Conservation (phyloP, 2,888 invertebrate species). For the Xanthia togata region DNA sequence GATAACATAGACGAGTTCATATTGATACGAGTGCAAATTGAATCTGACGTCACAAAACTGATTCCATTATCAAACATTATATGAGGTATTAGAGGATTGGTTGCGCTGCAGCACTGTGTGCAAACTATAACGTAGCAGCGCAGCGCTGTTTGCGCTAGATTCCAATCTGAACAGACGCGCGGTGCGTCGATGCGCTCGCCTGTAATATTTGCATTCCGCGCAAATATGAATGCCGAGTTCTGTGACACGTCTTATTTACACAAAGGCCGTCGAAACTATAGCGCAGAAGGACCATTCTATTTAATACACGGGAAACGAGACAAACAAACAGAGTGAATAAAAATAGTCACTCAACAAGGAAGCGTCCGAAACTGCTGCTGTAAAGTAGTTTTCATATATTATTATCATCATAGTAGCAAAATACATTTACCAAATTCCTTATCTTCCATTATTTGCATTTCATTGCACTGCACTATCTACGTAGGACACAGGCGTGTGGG, state of each 20-base stretch:
- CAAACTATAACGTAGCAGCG: not conserved
- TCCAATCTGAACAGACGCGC: slow-evolving; percentile 21
- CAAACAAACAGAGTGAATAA: not conserved
- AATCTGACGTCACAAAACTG: slow-evolving; percentile 41
- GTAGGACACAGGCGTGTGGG: not conserved
- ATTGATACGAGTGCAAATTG: slow-evolving; percentile 23
- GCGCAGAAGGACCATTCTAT: slow-evolving; percentile 33
- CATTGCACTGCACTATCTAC: too few species aligned
- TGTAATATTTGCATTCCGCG: slow-evolving; percentile 58
- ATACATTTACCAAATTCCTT: not conserved
- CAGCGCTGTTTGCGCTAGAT: slow-evolving; percentile 47
- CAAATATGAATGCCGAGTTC: slow-evolving; percentile 58
- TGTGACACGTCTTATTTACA: slow-evolving; percentile 61
- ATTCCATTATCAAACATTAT: slow-evolving; percentile 44
- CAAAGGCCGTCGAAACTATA: not conserved
- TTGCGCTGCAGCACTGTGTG: slow-evolving; percentile 18
- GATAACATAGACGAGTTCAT: slow-evolving; percentile 1
- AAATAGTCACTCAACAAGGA: not conserved
- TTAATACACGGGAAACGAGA: not conserved
- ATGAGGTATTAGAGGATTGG: slow-evolving; percentile 37
- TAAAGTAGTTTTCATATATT: not conserved
- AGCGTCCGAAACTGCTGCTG: too few species aligned
- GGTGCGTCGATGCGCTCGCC: slow-evolving; percentile 47
- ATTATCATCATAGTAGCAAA: too few species aligned
- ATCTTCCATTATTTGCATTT: not conserved